These are phyloP conservation scores for Aselliscus stoliczkanus DNA, from an alignment of 2,797 vertebrate species.

Conservation along the genomic window DNA sequence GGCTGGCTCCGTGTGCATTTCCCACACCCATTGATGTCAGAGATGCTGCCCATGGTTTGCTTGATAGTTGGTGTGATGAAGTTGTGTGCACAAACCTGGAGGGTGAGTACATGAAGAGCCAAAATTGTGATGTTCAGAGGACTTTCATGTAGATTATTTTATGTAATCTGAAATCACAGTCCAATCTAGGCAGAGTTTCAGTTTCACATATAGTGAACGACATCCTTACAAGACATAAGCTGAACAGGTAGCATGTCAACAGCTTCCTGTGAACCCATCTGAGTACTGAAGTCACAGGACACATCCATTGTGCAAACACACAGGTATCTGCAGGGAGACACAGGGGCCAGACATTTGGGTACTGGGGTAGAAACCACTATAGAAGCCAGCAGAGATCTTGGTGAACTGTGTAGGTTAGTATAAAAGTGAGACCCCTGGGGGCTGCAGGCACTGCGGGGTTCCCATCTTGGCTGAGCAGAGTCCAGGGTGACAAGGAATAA, in stretches of 20 bases:
- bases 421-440: too few species aligned
- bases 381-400: neutral
- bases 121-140: too few species aligned
- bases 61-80: neutral
- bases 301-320: neutral
- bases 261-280: neutral
- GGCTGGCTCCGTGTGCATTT: too few species aligned
- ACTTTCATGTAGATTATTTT: too few species aligned
- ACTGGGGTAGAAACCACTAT: neutral
- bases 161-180: neutral
- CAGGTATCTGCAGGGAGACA: neutral
- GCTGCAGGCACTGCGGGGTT: neutral
- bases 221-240: neutral
- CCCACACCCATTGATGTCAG: neutral
- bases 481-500: neutral
- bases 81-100: neutral
- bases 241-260: neutral
- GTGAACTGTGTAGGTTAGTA: neutral
- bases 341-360: neutral
- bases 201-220: neutral
- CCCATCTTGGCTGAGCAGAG: neutral
- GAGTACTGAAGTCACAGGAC: neutral
- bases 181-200: too few species aligned
- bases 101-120: rapidly evolving
- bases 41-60: rapidly evolving